Base-by-base conservation (phyloP, 2,797 vertebrate genomes). In the Platyrinchus mystaceus region DNA sequence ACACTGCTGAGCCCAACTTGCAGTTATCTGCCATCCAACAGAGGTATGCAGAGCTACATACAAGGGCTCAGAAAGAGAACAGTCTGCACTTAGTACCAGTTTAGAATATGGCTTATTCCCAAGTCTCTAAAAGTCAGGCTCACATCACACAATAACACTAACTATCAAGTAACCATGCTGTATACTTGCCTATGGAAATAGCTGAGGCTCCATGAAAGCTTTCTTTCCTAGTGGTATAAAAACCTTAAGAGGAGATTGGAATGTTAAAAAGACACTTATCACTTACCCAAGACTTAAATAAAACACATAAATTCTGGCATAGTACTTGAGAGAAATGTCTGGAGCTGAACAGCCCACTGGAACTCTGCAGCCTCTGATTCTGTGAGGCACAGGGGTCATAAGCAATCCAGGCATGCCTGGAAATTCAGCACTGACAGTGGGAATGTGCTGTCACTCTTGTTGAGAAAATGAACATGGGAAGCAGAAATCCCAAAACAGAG, bases 21-120 rank as follows among this genome's bases (percentile, higher is more conserved):
- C 75, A 49, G 44, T 66, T 93, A 92, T 89, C 90, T 79, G 11
- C 53, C 39, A 32, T 37, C 39, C 69, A 55, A 20, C 0, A 71
- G 69, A 86, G 66, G 76, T 69, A 71, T 22, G 53, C 76, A 52
- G 62, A 92, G 84, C 50, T 63, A 67, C 56, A 28, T 16, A 30
- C 17, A 66, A 59, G 15, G 23, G 22, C 7, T 87, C 47, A 78
- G 60, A 52, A 79, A 89, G 55, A 81, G 75, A 92, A 83, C 84
- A 73, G 84, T 44, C 39, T 73, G 69, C 86, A 83, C 58, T 74
- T 64, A 22, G 60, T 27, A 87, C 49, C 60, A 87, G 89, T 89
- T 91, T 89, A 91, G 84, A 90, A 91, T 27, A 66, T 56, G 64
- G 82, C 84, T 88, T 19, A 13, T 28, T 86, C 41, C 79, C 92